phyloP scores from a whole-genome alignment of 2,888 invertebrate genomes.

The Diaperis boleti region DNA sequence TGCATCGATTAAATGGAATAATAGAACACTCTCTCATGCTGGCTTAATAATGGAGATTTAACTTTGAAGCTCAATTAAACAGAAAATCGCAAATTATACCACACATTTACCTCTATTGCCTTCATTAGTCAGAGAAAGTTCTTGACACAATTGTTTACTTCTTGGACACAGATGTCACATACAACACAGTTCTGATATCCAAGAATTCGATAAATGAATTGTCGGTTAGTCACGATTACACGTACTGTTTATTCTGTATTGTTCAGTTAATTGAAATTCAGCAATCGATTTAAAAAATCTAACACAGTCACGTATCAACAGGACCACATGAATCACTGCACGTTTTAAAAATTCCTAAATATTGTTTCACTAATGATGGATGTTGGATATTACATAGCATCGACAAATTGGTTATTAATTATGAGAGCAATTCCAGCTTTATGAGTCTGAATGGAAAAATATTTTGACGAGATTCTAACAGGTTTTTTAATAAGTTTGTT shows the following conservation, averaged over 20 bases:
- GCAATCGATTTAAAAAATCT: conserved; percentile 4
- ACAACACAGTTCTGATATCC: neutral
- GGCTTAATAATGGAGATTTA: conserved; percentile 24
- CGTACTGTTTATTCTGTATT: conserved; percentile 14
- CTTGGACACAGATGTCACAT: neutral
- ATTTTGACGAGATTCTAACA: conserved; percentile 10
- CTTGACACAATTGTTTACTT: neutral
- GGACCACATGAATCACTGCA: conserved; percentile 16
- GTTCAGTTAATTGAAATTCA: conserved; percentile 30
- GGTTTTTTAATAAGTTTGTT: neutral
- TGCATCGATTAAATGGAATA: conserved; percentile 37
- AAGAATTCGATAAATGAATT: conserved; percentile 12
- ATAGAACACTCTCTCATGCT: conserved; percentile 26
- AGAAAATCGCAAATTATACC: conserved; percentile 15
- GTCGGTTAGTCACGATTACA: conserved; percentile 31
- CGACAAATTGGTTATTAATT: conserved; percentile 29
- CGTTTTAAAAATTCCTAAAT: neutral
- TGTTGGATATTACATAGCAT: neutral
- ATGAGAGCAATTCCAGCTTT: conserved; percentile 7
- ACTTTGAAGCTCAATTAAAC: conserved; percentile 21
- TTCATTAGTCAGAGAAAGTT: conserved; percentile 9
- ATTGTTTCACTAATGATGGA: neutral
- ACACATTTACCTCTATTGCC: neutral
- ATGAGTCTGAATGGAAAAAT: conserved; percentile 1
- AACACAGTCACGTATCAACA: conserved; percentile 18